Conservation (phyloP, 1,140 invertebrate genomes). For the Bombus terrestris region DNA sequence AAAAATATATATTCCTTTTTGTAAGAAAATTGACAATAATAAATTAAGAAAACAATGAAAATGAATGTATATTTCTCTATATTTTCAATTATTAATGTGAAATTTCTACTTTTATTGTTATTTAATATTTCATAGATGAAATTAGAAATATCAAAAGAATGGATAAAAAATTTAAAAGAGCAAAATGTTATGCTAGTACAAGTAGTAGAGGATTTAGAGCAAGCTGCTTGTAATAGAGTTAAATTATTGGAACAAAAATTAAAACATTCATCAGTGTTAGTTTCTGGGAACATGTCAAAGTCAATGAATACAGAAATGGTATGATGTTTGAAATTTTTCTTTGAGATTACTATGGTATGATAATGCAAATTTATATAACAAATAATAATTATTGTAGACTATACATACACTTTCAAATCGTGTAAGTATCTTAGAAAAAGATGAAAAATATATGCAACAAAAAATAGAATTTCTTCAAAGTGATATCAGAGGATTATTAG, state of each 20-base stretch:
- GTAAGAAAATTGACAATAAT: too few species aligned
- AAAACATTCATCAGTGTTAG: slow-evolving; percentile 75
- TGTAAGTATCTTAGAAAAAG: slow-evolving; percentile 69
- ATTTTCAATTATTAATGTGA: not conserved
- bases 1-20: too few species aligned
- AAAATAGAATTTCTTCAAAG: slow-evolving; percentile 76
- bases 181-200: slow-evolving; percentile 84
- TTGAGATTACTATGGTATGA: not conserved
- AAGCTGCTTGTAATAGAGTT: slow-evolving; percentile 82
- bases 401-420: slow-evolving; percentile 72
- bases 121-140: slow-evolving; percentile 77
- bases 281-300: slow-evolving; percentile 72
- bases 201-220: slow-evolving; percentile 84
- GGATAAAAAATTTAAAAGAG: slow-evolving; percentile 83
- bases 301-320: slow-evolving; percentile 73
- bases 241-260: slow-evolving; percentile 83
- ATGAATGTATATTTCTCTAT: not conserved
- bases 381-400: slow-evolving; percentile 60
- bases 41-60: too few species aligned
- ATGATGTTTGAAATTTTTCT: slow-evolving; percentile 29
- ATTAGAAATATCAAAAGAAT: slow-evolving; percentile 82
- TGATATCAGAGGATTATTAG: slow-evolving; percentile 77
- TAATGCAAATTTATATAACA: slow-evolving; percentile 1
- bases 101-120: not conserved
- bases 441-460: slow-evolving; percentile 67